These are phyloP conservation scores for Falco novaeseelandiae DNA, from an alignment of 2,797 vertebrate genomes.

Conservation along the genomic window DNA sequence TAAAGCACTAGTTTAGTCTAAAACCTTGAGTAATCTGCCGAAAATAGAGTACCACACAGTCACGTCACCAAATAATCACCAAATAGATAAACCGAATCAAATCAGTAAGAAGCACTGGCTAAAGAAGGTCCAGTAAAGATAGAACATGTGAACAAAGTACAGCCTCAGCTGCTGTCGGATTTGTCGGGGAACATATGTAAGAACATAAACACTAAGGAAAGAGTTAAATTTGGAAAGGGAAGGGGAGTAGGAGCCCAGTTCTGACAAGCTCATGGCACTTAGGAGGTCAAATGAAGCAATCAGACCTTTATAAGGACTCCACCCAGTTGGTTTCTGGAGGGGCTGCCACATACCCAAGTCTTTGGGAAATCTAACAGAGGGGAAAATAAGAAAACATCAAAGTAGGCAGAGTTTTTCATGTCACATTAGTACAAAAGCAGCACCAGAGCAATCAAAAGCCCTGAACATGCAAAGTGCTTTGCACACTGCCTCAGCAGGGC, in stretches of 20 bases:
- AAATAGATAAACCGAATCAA: background rate
- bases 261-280: background rate
- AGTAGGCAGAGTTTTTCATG: background rate
- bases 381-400: background rate
- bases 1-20: background rate
- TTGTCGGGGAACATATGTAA: background rate
- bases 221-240: background rate
- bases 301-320: background rate
- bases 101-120: background rate
- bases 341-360: background rate
- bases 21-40: background rate
- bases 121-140: background rate
- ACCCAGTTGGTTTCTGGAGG: background rate
- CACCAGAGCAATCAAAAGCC: background rate
- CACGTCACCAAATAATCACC: background rate
- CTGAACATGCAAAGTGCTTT: background rate
- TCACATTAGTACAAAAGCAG: background rate
- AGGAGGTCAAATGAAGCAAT: background rate
- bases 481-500: fast-evolving
- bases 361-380: background rate
- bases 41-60: background rate
- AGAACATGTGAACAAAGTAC: background rate
- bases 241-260: background rate
- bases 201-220: background rate
- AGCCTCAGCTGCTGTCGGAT: background rate